phyloP scores from a whole-genome alignment of 2,113 vertebrate genomes.

The Brevimyrus niger region DNA sequence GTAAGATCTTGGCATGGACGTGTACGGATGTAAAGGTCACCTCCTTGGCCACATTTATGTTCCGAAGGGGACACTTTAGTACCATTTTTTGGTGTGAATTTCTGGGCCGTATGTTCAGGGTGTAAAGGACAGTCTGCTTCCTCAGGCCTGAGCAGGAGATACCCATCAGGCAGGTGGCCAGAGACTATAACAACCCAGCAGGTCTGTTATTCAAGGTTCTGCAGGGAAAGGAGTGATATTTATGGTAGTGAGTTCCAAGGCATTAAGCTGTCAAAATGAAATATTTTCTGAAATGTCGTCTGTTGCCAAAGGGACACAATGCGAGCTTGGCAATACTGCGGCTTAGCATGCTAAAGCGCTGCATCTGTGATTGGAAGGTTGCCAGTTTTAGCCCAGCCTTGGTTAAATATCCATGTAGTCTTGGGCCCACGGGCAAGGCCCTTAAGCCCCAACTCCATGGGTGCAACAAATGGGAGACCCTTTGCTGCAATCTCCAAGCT shows the following conservation, averaged over 20 bases:
- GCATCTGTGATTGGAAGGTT: neutral
- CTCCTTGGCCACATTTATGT: neutral
- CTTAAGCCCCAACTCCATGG: neutral
- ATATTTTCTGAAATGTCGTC: neutral
- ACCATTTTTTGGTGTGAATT: neutral
- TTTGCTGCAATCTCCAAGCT: neutral
- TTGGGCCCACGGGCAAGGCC: neutral
- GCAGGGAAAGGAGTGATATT: neutral
- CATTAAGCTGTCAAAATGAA: neutral
- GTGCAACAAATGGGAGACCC: neutral
- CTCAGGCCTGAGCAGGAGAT: neutral
- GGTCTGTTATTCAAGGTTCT: neutral
- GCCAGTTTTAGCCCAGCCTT: neutral
- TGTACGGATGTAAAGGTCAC: neutral
- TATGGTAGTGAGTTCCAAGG: neutral
- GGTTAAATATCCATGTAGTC: neutral
- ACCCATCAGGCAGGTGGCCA: neutral
- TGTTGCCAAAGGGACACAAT: neutral
- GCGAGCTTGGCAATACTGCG: neutral
- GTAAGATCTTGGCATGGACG: neutral
- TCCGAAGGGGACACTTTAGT: neutral
- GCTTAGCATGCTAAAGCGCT: neutral
- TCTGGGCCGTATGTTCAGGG: neutral
- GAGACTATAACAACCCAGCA: neutral
- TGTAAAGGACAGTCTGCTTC: neutral